phyloP scores from a whole-genome alignment of 2,888 invertebrate species.

The Auanema sp. region DNA sequence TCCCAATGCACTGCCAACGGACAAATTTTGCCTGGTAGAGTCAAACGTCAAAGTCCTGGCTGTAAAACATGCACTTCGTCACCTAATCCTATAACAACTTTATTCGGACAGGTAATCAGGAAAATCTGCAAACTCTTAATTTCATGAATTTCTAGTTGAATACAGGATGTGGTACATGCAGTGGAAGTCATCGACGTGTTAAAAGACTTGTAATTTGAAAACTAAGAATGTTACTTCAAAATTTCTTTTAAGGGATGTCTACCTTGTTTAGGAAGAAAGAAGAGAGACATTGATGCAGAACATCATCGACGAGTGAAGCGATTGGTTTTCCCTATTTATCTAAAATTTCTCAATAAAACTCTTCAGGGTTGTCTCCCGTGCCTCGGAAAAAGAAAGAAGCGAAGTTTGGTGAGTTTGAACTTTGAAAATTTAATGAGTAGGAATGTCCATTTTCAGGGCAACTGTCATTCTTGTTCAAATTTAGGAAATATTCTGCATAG shows the following conservation, averaged over 20 bases:
- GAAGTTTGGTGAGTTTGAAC: slow-evolving; percentile 5
- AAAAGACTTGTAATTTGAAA: slow-evolving; percentile 16
- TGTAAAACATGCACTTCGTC: slow-evolving; percentile 10
- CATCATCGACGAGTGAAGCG: slow-evolving; percentile 12
- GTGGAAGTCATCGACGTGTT: slow-evolving; percentile 26
- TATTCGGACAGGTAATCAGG: slow-evolving; percentile 1
- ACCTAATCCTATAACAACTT: slow-evolving; percentile 7
- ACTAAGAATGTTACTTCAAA: neutral
- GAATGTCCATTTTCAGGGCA: neutral
- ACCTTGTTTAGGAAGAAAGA: slow-evolving; percentile 13
- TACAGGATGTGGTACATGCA: slow-evolving; percentile 18
- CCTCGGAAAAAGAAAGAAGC: slow-evolving; percentile 12
- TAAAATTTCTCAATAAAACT: neutral
- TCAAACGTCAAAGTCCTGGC: slow-evolving; percentile 6
- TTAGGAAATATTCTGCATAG: neutral
- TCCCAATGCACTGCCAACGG: neutral
- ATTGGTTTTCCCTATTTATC: neutral
- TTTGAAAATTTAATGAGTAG: neutral
- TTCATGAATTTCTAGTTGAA: neutral
- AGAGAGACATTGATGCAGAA: slow-evolving; percentile 4
- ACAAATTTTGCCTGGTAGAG: slow-evolving; percentile 3
- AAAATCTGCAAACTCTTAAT: neutral
- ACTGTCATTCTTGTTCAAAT: slow-evolving; percentile 5
- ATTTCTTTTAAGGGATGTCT: slow-evolving; percentile 16
- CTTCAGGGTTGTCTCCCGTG: slow-evolving; percentile 12